Evolutionary conservation across 2,113 vertebrate species (phyloP), one percentile per base, ranked within the genome.

Genomic region (Tenebrosternarchus preto): DNA sequence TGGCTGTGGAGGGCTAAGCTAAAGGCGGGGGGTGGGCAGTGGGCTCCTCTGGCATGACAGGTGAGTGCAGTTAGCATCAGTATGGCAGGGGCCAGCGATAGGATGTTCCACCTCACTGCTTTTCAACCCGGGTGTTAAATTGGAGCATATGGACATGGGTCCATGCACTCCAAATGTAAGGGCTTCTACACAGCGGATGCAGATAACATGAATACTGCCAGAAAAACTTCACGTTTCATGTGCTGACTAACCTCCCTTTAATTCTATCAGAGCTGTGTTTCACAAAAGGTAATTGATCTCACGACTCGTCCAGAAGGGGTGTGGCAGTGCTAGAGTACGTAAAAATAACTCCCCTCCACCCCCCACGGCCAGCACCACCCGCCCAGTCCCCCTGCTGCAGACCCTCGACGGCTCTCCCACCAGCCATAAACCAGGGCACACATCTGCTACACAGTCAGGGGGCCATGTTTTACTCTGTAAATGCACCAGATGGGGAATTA

Each of bases 391-490:
- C 46, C 55, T 19, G 46, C 79, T 69, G 73, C 20, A 69, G 33
- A 84, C 82, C 82, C 86, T 78, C 82, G 78, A 22, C 85, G 85
- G 86, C 86, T 64, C 90, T 87, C 83, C 84, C 90, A 86, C 78
- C 86, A 86, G 81, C 88, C 82, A 86, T 92, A 93, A 92, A 93
- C 89, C 86, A 86, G 46, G 11, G 84, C 87, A 81, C 90, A 93
- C 92, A 93, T 92, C 91, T 92, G 92, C 89, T 85, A 84, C 90
- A 39, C 90, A 93, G 92, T 91, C 87, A 90, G 90, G 85, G n/a
- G 91, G 87, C 85, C 86, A 83, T 78, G 85, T 86, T 89, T 50
- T 66, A 91, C 91, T 93, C 90, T 90, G 91, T 93, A 89, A 92
- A 92, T 78, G 81, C 87, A 85, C 90, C 92, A 93, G 92, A 93